Base-by-base conservation (phyloP, 2,888 invertebrate genomes). In the Caradrina kadenii region DNA sequence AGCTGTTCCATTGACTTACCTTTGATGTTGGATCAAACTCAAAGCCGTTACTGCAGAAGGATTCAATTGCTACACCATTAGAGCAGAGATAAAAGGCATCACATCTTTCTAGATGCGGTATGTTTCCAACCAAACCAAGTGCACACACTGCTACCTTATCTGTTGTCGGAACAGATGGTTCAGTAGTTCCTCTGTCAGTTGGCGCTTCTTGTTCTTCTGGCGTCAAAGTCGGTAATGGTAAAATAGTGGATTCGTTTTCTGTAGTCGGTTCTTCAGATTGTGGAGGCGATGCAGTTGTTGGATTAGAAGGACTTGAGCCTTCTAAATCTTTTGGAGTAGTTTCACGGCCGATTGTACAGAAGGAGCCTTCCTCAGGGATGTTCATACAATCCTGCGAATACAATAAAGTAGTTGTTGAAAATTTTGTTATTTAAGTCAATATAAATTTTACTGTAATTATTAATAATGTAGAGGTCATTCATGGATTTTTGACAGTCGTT, bases 101-200 rank as follows among this genome's bases (percentile, higher is more conserved):
- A 22, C 82, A 82, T 1, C 49, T 55, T 0, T 82, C 73, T 0
- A 73, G 73, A 1, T 80, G 49, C 0, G 82, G 59, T 0, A 82
- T 26, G 22, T 70, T 64, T 2, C 67, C 78, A 1, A 64, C 19
- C 0, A 10, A 17, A 17, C 42, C 58, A 0, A 42, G 0, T 4
- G 58, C 52, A 8, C 78, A 78, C n/a, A 78, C 49, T 0, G 65
- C 63, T 26, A 7, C 35, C 5, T 11, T 55, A 3, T 15, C 50
- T 6, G 39, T 52, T 4, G 52, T 22, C 4, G 11, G 50, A 6
- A 10, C 15, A 5, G 59, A 6, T 19, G 54, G 13, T 49, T 54
- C 64, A 4, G 71, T 48, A 22, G 61, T 52, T 0, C 0, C 31
- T 31, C 6, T 4, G 26, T 19, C 35, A 2, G 52, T 26, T 2